Evolutionary conservation across 1,140 invertebrate genomes (phyloP).

Genomic region (Apis laboriosa): DNA sequence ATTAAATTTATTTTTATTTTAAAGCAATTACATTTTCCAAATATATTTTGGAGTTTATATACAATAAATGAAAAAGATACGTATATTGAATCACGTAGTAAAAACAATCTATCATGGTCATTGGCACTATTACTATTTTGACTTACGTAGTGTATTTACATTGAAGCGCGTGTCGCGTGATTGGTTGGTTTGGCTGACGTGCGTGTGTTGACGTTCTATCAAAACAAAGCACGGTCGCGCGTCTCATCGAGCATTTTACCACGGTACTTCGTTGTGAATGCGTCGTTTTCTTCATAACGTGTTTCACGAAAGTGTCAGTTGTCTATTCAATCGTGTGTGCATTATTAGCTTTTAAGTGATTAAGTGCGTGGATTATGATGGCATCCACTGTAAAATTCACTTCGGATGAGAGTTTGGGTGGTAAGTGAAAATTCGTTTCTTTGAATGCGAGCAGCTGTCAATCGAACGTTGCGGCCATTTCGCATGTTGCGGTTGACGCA

Average conservation of each 20-base stretch:
- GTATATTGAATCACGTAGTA: constrained; percentile 31
- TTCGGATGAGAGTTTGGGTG: constrained; percentile 78
- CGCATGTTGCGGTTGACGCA: constrained; percentile 52
- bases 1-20: not conserved
- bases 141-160: constrained; percentile 67
- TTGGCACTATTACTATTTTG: constrained; percentile 25
- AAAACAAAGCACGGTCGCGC: constrained; percentile 75
- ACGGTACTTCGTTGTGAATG: constrained; percentile 60
- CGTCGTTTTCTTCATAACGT: constrained; percentile 33
- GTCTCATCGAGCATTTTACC: constrained; percentile 66
- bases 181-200: constrained; percentile 65
- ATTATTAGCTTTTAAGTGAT: constrained; percentile 18
- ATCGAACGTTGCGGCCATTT: constrained; percentile 69
- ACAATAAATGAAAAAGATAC: not conserved
- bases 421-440: constrained; percentile 67
- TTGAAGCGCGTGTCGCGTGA: constrained; percentile 49
- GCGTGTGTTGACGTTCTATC: constrained; percentile 73
- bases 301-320: constrained; percentile 1
- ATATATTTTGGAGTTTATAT: not conserved
- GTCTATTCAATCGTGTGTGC: not conserved
- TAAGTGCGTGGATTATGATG: constrained; percentile 61
- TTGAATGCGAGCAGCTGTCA: constrained; percentile 61
- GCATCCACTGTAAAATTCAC: constrained; percentile 76
- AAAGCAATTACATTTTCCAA: not conserved
- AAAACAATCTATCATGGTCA: not conserved